Conservation (phyloP, 1,140 invertebrate species). For the Trypoxylus dichotomus region DNA sequence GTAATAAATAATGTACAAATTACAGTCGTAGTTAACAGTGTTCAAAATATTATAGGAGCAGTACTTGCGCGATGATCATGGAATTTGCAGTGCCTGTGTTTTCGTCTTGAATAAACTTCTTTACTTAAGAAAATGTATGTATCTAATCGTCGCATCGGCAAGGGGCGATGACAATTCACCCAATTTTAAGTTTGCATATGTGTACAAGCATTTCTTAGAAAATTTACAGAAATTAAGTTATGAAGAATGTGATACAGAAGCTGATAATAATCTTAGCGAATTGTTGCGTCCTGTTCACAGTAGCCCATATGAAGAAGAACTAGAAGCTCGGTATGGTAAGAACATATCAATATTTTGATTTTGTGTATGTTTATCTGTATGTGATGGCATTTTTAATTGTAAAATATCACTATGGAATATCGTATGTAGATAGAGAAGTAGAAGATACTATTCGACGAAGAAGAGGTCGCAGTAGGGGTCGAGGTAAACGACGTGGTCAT, state of each 20-base stretch:
- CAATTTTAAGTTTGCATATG: background rate
- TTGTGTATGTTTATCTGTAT: too few species aligned
- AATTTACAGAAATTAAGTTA: slow-evolving; percentile 12
- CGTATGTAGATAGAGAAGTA: background rate
- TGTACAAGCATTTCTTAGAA: slow-evolving; percentile 12
- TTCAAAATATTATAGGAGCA: background rate
- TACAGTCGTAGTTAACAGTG: background rate
- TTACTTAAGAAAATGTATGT: background rate
- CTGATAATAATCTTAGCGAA: background rate
- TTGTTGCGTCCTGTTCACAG: background rate
- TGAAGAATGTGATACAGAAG: background rate
- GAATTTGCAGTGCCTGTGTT: background rate
- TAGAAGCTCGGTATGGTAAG: background rate
- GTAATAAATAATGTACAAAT: background rate
- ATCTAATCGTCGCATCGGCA: background rate
- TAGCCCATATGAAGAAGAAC: background rate
- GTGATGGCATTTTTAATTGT: background rate
- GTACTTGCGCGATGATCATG: background rate
- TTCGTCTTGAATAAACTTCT: slow-evolving; percentile 2
- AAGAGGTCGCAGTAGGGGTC: background rate
- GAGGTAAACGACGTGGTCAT: background rate
- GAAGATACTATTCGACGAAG: background rate
- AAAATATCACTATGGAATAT: background rate
- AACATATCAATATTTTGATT: background rate
- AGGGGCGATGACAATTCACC: background rate